Base-by-base conservation (phyloP, 1,140 invertebrate genomes). In the Phortica variegata region DNA sequence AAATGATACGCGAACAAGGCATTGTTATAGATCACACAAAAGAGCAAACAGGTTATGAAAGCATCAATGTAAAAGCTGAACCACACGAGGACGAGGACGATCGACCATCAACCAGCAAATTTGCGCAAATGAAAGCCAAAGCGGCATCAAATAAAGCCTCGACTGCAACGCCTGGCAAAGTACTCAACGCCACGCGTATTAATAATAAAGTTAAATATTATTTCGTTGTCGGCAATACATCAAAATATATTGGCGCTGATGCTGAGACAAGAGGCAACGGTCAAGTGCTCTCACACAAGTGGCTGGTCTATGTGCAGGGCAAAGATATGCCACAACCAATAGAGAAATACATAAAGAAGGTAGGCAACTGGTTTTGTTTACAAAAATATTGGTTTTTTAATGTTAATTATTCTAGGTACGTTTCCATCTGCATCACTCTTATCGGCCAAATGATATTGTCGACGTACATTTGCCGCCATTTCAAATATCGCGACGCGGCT, bases 361-460 rank as follows among this genome's bases (percentile, higher is more conserved):
- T 71, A n/a, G 23, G 43, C n/a, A n/a, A n/a, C n/a, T n/a, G n/a
- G n/a, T n/a, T 13, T 18, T 10, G 2, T 56, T 37, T 4, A 31
- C n/a, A n/a, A n/a, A n/a, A n/a, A n/a, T n/a, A n/a, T n/a, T n/a
- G n/a, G n/a, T n/a, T n/a, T n/a, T n/a, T n/a, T n/a, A n/a, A n/a
- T n/a, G n/a, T n/a, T n/a, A n/a, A n/a, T 31, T 8, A 31, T 33
- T 33, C 10, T 45, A 68, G 62, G 87, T 92, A 43, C 80, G 85
- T 47, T 93, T 93, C 60, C 85, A 87, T 55, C 77, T 95, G 17
- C 90, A 95, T 79, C 85, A 88, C 19, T 91, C 88, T 34, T 95
- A 93, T 77, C 83, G 85, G 43, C 92, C 92, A n/a, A 87, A 93
- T 77, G 90, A 95, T 72, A 80, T 90, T 32, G 84, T 94, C 5